phyloP scores from a whole-genome alignment of 2,113 vertebrate genomes.

The Empidonax alnorum region DNA sequence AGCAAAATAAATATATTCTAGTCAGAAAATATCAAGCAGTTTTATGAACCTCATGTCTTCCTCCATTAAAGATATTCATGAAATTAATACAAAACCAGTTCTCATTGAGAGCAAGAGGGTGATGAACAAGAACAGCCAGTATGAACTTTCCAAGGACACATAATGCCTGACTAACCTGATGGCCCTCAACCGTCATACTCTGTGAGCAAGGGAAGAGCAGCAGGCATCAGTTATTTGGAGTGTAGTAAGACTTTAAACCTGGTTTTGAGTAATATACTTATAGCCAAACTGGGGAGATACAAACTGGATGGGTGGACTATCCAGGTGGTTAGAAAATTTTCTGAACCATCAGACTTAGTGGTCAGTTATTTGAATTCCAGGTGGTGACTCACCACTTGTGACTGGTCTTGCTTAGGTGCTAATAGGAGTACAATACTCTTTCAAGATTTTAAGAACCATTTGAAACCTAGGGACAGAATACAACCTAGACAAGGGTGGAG shows the following conservation, averaged over 20 bases:
- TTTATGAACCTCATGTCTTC: fast-evolving
- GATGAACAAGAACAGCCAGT: background rate
- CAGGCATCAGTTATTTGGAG: background rate
- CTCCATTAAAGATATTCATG: background rate
- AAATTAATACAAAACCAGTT: background rate
- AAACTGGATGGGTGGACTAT: background rate
- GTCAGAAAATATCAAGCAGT: background rate
- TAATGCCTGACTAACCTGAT: background rate
- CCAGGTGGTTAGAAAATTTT: background rate
- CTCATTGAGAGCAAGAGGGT: background rate
- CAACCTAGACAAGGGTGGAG: background rate
- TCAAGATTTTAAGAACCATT: background rate
- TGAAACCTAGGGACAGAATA: background rate
- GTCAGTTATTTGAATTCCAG: background rate
- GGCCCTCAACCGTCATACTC: background rate
- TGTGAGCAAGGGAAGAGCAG: background rate
- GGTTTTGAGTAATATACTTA: background rate
- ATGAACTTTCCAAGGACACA: background rate
- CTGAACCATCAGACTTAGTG: background rate
- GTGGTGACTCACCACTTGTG: background rate
- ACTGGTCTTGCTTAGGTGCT: background rate
- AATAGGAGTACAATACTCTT: background rate
- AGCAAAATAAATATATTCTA: background rate
- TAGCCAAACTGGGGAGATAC: background rate
- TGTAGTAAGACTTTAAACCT: background rate